Evolutionary conservation across 1,140 invertebrate genomes (phyloP).

Genomic region (Caenorhabditis latens): DNA sequence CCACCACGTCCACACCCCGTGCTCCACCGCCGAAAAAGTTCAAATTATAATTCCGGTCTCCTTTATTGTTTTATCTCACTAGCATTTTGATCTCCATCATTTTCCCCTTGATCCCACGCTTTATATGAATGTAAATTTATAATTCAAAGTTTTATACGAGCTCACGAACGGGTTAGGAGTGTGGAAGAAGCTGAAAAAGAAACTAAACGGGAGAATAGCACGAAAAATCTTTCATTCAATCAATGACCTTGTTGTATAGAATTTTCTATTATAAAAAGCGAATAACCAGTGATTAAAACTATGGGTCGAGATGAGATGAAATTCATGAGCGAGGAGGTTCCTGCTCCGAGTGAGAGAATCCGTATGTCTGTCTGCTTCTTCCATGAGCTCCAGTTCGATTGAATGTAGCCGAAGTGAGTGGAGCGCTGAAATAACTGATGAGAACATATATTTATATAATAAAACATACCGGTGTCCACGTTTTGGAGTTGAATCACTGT

Average conservation of each 20-base stretch:
- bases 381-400: not conserved
- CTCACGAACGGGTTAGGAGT: no score
- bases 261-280: not conserved
- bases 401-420: conserved; percentile 42
- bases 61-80: not conserved
- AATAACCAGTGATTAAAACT: not conserved
- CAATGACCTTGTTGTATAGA: not conserved
- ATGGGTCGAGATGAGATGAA: conserved; percentile 14
- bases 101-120: not conserved
- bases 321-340: not conserved
- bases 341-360: not conserved
- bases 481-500: conserved; percentile 41
- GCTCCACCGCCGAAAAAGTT: conserved; percentile 9
- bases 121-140: conserved; percentile 3
- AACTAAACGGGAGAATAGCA: not conserved
- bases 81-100: not conserved
- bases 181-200: not conserved
- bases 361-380: conserved; percentile 10
- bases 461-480: conserved; percentile 30
- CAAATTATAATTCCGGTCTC: not conserved
- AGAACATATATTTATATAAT: not conserved
- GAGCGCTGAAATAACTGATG: conserved; percentile 55
- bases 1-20: not conserved
- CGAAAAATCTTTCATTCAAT: not conserved
- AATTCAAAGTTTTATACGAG: not conserved